Conservation (phyloP, 1,140 invertebrate species). For the Thrips palmi region DNA sequence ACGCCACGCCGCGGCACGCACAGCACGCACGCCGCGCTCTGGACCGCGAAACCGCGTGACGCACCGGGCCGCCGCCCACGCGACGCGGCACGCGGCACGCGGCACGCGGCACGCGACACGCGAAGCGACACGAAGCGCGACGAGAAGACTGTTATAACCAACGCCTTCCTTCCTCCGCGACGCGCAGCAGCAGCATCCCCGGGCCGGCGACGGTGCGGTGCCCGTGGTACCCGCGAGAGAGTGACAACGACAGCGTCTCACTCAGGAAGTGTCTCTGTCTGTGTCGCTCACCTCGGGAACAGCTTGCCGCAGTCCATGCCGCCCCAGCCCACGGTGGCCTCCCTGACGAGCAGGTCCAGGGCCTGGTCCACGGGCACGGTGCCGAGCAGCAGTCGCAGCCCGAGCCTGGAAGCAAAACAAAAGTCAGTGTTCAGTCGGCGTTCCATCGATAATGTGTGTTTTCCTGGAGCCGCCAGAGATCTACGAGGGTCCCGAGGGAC, state of each 20-base stretch:
- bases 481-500: background rate
- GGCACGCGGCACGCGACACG: too few relatives aligned
- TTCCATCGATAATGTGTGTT: background rate
- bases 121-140: too few relatives aligned
- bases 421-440: background rate
- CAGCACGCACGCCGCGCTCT: too few relatives aligned
- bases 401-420: constrained; percentile 22
- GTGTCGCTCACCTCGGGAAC: constrained; percentile 27
- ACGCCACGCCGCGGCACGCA: too few relatives aligned
- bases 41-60: too few relatives aligned
- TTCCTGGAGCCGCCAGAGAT: background rate
- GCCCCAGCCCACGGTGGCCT: constrained; percentile 25
- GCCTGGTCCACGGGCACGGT: constrained; percentile 28
- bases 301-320: constrained; percentile 26
- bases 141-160: background rate
- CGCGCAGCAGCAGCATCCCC: background rate
- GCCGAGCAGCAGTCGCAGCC: constrained; percentile 28
- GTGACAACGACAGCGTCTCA: background rate
- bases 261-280: background rate
- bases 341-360: constrained; percentile 27
- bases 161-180: background rate
- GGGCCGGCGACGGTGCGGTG: background rate
- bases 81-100: too few relatives aligned
- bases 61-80: too few relatives aligned
- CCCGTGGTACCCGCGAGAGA: background rate